A percentile compares a stretch with the other conserved stretches of the same genome.
Evolutionary conservation across 1,140 invertebrate genomes (phyloP).

Genomic region (Cephus cinctus): DNA sequence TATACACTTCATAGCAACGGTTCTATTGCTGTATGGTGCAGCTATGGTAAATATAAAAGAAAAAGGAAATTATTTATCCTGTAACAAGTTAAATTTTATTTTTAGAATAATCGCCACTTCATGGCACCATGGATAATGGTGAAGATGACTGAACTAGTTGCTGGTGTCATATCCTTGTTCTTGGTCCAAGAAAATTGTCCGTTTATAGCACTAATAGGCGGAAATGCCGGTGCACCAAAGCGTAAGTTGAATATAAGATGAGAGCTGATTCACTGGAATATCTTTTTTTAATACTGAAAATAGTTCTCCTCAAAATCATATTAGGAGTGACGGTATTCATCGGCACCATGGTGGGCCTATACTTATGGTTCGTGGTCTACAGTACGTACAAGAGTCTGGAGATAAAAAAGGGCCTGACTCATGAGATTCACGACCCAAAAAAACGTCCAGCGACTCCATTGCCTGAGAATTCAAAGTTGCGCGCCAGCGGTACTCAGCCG

Average conservation of each 20-base stretch:
- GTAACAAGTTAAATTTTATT: conserved; percentile 18
- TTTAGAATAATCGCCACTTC: conserved; percentile 51
- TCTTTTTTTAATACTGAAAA: neutral
- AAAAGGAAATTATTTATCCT: conserved; percentile 1
- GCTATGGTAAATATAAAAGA: conserved; percentile 44
- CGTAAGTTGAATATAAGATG: conserved; percentile 39
- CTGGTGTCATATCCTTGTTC: conserved; percentile 41
- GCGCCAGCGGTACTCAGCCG: no score
- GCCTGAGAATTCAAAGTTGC: no score
- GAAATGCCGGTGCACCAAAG: conserved; percentile 41
- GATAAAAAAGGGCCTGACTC: conserved; percentile 44
- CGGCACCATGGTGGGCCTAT: conserved; percentile 43
- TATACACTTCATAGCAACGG: conserved; percentile 51
- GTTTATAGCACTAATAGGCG: conserved; percentile 40
- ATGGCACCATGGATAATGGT: conserved; percentile 56
- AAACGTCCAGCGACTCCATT: no score
- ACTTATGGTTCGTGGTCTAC: conserved; percentile 56
- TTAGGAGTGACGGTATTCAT: conserved; percentile 38
- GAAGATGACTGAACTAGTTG: conserved; percentile 49
- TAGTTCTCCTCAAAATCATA: conserved; percentile 13
- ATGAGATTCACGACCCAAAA: conserved; percentile 41
- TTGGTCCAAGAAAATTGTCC: conserved; percentile 46
- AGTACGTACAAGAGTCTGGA: conserved; percentile 53
- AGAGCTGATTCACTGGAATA: no score
- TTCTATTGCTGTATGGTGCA: conserved; percentile 52